Evolutionary conservation across 2,113 vertebrate genomes (phyloP).

Genomic region (Nyctereutes procyonoides): DNA sequence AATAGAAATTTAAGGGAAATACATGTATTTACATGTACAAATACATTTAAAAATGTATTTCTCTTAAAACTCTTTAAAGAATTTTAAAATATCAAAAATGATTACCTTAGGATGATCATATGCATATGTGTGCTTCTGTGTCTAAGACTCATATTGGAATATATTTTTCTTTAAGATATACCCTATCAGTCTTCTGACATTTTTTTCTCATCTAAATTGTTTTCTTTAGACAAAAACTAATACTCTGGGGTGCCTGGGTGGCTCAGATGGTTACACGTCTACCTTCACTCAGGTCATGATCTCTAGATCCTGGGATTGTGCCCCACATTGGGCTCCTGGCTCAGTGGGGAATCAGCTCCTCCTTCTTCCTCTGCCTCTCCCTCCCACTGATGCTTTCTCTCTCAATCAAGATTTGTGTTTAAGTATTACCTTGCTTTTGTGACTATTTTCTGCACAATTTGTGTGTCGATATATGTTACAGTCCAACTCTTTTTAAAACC

Average conservation of each 20-base stretch:
- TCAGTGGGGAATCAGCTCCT: too few relatives aligned
- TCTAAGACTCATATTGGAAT: not conserved
- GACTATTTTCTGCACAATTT: not conserved
- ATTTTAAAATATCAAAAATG: not conserved
- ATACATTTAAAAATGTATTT: not conserved
- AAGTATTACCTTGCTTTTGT: too few relatives aligned
- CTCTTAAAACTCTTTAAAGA: not conserved
- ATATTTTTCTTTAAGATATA: not conserved
- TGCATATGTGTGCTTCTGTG: not conserved
- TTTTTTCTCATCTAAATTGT: not conserved
- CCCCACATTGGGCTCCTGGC: too few relatives aligned
- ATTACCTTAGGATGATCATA: not conserved
- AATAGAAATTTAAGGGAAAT: not conserved
- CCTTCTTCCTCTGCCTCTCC: too few relatives aligned
- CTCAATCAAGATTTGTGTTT: too few relatives aligned
- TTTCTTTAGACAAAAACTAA: not conserved
- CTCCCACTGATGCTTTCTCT: too few relatives aligned
- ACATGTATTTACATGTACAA: too few relatives aligned
- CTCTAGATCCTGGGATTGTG: too few relatives aligned
- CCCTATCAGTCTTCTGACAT: not conserved
- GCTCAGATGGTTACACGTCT: too few relatives aligned
- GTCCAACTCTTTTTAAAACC: not conserved
- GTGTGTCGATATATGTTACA: not conserved
- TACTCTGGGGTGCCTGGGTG: too few relatives aligned
- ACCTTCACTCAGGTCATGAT: too few relatives aligned